These are phyloP conservation scores for Drosophila macrospina DNA, from an alignment of 2,888 invertebrate species.

Conservation along the genomic window DNA sequence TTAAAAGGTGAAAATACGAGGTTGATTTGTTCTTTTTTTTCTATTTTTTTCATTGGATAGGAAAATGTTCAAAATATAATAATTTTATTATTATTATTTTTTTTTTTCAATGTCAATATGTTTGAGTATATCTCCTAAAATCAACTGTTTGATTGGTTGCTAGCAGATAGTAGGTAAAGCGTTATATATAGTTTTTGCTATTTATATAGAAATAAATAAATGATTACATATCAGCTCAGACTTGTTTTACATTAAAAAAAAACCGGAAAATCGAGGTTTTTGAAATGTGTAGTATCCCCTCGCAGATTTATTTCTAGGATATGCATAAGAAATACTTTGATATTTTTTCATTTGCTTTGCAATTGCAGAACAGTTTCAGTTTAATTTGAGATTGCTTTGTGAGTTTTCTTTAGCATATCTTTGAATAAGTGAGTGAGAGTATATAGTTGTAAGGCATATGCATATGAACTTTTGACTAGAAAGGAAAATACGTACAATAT, in stretches of 20 bases:
- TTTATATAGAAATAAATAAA: slow-evolving; percentile 39
- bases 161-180: slow-evolving; percentile 51
- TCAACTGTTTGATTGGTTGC: slow-evolving; percentile 29
- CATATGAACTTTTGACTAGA: slow-evolving; percentile 29
- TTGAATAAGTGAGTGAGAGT: slow-evolving; percentile 14
- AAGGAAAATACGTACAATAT: slow-evolving; percentile 24
- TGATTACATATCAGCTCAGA: slow-evolving; percentile 42
- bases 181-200: slow-evolving; percentile 42
- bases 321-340: slow-evolving; percentile 30
- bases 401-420: slow-evolving; percentile 31
- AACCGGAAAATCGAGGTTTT: slow-evolving; percentile 33
- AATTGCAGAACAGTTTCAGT: too few species aligned
- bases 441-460: slow-evolving; percentile 17
- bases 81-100: slow-evolving; percentile 18
- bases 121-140: slow-evolving; percentile 30
- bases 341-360: neutral
- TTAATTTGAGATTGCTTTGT: too few species aligned
- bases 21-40: slow-evolving; percentile 21
- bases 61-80: slow-evolving; percentile 56
- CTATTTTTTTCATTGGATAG: slow-evolving; percentile 33
- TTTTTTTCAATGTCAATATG: slow-evolving; percentile 3
- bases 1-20: slow-evolving; percentile 64
- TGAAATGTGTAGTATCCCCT: slow-evolving; percentile 28
- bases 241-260: slow-evolving; percentile 37
- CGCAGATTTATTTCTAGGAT: slow-evolving; percentile 23